Evolutionary conservation across 2,888 invertebrate genomes (phyloP), one percentile per base, ranked within the genome.

Genomic region (Volucella bombylans): DNA sequence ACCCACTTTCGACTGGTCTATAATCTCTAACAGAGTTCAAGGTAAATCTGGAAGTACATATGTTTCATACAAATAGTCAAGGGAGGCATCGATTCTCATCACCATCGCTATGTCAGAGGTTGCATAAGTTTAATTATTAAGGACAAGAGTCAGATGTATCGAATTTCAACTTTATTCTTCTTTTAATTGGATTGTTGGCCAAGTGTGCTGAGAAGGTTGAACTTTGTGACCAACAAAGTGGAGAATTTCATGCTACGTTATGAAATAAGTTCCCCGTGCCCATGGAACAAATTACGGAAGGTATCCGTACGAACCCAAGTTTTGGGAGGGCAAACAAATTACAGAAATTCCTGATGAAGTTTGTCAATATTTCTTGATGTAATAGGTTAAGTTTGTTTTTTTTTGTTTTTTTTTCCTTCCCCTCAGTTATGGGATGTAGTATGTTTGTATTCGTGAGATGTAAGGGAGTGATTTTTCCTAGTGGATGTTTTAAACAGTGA

Each of bases 161-260:
- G 68, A 78, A 64, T 82, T 82, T 78, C 82, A 73, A 82, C 23
- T 52, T 68, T 68, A 68, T 68, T 78, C 68, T 61, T 55, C 64
- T 52, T 69, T 64, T 78, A 82, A 82, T 78, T 78, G 82, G 82
- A 78, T 78, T 82, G 78, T 64, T 73, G 61, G 64, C 43, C 43
- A 49, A 77, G 12, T 50, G 57, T 45, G 49, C 39, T n/a, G 41
- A 18, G 49, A 65, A 12, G 41, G 18, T 10, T 45, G 45, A 43
- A 43, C 41, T 52, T 23, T 11, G 18, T 11, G 10, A 8, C 14
- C n/a, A 18, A 39, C 57, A n/a, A 59, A 15, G 14, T 31, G 31
- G 31, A 31, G 31, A 31, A 31, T 31, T 15, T 14, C 41, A 61
- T 43, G 62, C 43, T 62, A 39, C 31, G 12, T 65, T 65, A 57